A percentile compares a stretch with the other conserved stretches of the same genome.
These are phyloP conservation scores for Cepphus grylle DNA, from an alignment of 2,113 vertebrate genomes.

Conservation along the genomic window DNA sequence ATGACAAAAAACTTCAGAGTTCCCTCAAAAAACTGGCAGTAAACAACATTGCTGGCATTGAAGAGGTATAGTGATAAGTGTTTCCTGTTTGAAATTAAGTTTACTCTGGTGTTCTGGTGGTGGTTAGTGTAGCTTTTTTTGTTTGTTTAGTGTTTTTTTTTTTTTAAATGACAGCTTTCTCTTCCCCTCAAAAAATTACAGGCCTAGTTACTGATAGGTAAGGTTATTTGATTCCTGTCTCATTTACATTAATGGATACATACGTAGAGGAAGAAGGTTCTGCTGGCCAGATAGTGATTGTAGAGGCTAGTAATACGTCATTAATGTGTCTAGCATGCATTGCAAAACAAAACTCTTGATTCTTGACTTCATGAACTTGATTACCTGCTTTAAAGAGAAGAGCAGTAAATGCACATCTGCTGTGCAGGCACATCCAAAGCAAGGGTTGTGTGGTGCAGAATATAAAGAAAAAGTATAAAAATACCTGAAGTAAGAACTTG, in stretches of 20 bases:
- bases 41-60: slow-evolving; percentile 98
- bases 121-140: not conserved
- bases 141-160: not conserved
- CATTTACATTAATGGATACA: rapidly evolving
- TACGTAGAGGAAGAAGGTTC: not conserved
- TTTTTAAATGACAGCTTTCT: not conserved
- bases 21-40: slow-evolving; percentile 97
- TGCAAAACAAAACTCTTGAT: not conserved
- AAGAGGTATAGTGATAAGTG: slow-evolving; percentile 83
- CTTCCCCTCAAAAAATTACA: not conserved
- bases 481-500: not conserved
- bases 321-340: not conserved
- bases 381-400: not conserved
- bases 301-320: not conserved
- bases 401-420: not conserved
- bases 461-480: not conserved
- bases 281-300: not conserved
- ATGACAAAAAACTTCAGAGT: slow-evolving; percentile 98
- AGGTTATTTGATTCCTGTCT: not conserved
- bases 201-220: not conserved
- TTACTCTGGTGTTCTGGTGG: not conserved
- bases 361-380: not conserved
- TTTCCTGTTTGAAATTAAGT: not conserved
- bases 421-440: not conserved
- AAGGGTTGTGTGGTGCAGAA: not conserved